These are phyloP conservation scores for Zhengitettix transpicula DNA, from an alignment of 2,888 invertebrate species.

Conservation along the genomic window DNA sequence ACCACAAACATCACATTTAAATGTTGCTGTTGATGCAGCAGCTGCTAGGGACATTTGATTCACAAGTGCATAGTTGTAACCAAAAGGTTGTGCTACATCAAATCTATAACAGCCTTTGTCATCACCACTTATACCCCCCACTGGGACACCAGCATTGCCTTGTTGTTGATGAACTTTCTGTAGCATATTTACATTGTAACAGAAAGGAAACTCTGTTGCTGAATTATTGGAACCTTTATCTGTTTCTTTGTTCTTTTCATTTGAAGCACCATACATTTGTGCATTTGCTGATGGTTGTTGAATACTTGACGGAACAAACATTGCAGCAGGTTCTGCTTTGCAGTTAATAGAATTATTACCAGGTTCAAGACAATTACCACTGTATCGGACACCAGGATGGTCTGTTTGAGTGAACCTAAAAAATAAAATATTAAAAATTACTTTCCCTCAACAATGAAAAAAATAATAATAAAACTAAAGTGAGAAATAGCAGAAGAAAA, in stretches of 20 bases:
- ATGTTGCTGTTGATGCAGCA: constrained; percentile 53
- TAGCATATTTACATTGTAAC: constrained; percentile 33
- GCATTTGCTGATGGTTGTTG: constrained; percentile 20
- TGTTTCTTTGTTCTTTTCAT: constrained; percentile 3
- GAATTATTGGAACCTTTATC: constrained; percentile 8
- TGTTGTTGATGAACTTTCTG: constrained; percentile 25
- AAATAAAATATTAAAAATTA: background rate
- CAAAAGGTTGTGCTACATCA: constrained; percentile 26
- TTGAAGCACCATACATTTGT: constrained; percentile 6
- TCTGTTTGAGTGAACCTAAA: constrained; percentile 13
- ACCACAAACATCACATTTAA: constrained; percentile 77
- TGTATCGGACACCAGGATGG: constrained; percentile 8
- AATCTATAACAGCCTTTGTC: constrained; percentile 32
- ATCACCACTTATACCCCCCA: constrained; percentile 26
- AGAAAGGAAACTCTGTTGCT: constrained; percentile 29
- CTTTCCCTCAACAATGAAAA: background rate
- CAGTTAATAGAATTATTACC: constrained; percentile 6
- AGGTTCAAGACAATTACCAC: constrained; percentile 7
- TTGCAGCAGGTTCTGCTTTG: constrained; percentile 7
- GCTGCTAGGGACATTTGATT: constrained; percentile 69
- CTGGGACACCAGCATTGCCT: constrained; percentile 23
- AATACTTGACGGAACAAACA: constrained; percentile 12
- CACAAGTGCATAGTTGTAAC: constrained; percentile 65
- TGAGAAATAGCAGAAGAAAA: no score
- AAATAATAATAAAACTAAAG: no score